Base-by-base conservation (phyloP, 2,888 invertebrate genomes). In the Idaea aversata region DNA sequence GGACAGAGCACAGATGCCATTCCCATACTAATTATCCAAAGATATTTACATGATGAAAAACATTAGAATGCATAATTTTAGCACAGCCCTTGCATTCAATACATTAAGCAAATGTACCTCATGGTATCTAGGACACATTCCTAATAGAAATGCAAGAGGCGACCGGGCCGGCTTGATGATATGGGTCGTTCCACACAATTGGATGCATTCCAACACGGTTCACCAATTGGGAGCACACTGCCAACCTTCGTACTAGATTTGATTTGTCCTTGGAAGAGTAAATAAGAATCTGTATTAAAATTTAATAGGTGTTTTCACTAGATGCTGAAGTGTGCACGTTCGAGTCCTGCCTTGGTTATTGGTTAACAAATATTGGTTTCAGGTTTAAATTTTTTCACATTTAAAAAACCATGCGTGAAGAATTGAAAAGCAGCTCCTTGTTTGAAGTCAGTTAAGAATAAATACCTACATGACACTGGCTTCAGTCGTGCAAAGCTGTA, bases 131-230 rank as follows among this genome's bases (percentile, higher is more conserved):
- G 59, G 25, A 15, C 34, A 35, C 35, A 58, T n/a, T 47, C 59
- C 25, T 63, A 25, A 63, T 59, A 63, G 63, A 38, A 36, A 58
- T 10, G 63, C 35, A 63, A 59, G 36, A 61, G 5, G 63, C 47
- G 25, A 68, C 71, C 68, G 66, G 69, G 69, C 72, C 73, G 69
- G 65, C 76, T 25, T 25, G 25, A 25, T 78, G 75, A 69, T 71
- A 63, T 67, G 72, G 71, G 75, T 76, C 81, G 47, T 47, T 47
- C 47, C 66, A 69, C 65, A 65, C 74, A 72, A 75, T 77, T 78
- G 78, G 78, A 75, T 75, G 72, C 73, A 73, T 67, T 76, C 79
- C 80, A 79, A 75, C 68, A 47, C 47, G 47, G 71, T 70, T 65
- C 67, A 61, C 61, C 66, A 63, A 70, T 70, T 71, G 67, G 64